Conservation (phyloP, 2,113 vertebrate genomes). For the Typhlomys cinereus region DNA sequence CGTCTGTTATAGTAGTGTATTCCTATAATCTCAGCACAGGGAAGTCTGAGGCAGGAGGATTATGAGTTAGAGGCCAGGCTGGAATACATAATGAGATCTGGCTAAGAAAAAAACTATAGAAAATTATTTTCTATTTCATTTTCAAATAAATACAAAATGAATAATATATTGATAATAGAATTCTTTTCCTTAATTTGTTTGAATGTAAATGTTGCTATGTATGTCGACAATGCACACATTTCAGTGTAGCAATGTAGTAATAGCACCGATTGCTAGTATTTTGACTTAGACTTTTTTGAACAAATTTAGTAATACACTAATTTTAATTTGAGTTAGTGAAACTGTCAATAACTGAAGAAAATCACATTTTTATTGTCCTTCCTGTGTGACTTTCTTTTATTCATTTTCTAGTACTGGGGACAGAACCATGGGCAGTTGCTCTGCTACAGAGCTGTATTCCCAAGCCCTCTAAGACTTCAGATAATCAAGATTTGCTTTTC, state of each 20-base stretch:
- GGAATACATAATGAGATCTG: no score
- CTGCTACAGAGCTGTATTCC: no score
- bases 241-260: not conserved
- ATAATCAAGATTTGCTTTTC: not conserved
- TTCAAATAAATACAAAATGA: not conserved
- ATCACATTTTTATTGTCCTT: not conserved
- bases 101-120: not conserved
- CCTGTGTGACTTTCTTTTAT: not conserved
- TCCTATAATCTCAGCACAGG: no score
- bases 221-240: not conserved
- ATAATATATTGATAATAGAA: not conserved
- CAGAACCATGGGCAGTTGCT: no score
- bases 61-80: no score
- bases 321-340: not conserved
- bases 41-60: no score
- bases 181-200: not conserved
- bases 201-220: not conserved
- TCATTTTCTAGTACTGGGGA: no score
- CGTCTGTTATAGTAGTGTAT: no score
- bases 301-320: not conserved
- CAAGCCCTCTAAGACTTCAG: not conserved
- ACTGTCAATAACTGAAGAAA: not conserved
- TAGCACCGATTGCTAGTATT: not conserved
- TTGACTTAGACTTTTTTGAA: conserved; percentile 4
- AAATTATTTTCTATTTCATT: conserved; percentile 10